Conservation (phyloP, 2,113 vertebrate genomes). For the Pygoscelis antarcticus region DNA sequence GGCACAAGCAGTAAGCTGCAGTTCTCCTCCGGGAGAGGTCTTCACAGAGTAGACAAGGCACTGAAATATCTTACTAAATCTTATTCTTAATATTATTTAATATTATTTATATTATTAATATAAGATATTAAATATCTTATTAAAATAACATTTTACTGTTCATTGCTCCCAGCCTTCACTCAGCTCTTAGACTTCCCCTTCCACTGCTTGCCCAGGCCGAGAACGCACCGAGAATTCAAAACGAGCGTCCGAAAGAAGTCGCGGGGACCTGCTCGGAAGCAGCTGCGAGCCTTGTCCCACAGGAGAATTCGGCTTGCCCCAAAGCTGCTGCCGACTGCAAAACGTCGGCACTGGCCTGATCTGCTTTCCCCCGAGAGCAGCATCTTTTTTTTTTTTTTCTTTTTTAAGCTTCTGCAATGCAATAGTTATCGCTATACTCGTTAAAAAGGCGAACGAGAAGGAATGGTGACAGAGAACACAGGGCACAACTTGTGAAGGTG, state of each 20-base stretch:
- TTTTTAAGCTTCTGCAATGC: background rate
- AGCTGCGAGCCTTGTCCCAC: background rate
- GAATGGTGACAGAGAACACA: background rate
- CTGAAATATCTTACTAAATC: background rate
- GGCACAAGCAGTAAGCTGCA: background rate
- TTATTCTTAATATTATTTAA: too few relatives aligned
- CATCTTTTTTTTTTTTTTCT: too few relatives aligned
- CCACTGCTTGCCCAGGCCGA: background rate
- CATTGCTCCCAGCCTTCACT: background rate
- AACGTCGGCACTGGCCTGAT: fast-evolving
- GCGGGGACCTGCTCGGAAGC: background rate
- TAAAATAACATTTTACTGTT: too few relatives aligned
- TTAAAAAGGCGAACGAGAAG: background rate
- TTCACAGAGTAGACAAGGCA: too few relatives aligned
- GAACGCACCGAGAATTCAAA: fast-evolving
- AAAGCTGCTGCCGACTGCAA: background rate
- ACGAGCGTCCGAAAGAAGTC: fast-evolving
- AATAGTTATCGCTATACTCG: background rate
- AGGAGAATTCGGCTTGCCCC: background rate
- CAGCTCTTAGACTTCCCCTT: background rate
- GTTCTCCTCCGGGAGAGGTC: background rate
- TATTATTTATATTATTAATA: too few relatives aligned
- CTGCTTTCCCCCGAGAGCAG: background rate
- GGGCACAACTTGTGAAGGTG: background rate
- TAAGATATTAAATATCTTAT: too few relatives aligned